Conservation (phyloP, 2,888 invertebrate species). For the Stenodera caucasica region DNA sequence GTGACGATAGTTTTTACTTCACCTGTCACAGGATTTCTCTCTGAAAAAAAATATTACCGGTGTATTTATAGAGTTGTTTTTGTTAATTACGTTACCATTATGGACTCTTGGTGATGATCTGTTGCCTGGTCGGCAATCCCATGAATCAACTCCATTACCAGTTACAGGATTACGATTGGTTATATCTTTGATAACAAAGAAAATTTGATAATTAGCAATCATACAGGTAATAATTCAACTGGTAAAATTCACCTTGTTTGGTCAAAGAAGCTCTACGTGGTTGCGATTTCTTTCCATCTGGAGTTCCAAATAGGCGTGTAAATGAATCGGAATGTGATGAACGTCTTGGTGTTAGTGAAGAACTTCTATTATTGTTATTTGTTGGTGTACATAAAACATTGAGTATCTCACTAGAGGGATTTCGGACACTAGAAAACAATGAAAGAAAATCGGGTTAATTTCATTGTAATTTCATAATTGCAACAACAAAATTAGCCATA, state of each 20-base stretch:
- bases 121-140: conserved; percentile 47
- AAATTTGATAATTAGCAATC: background rate
- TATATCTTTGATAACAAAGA: conserved; percentile 43
- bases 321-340: conserved; percentile 52
- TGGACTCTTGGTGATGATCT: conserved; percentile 47
- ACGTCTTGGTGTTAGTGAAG: conserved; percentile 44
- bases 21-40: conserved; percentile 55
- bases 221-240: background rate
- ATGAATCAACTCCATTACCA: conserved; percentile 54
- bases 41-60: conserved; percentile 40
- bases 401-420: conserved; percentile 54
- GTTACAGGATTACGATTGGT: conserved; percentile 54
- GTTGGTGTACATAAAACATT: conserved; percentile 50
- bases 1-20: conserved; percentile 50
- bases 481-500: background rate
- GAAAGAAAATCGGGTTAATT: conserved; percentile 22
- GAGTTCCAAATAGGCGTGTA: conserved; percentile 51
- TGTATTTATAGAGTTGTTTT: too few relatives aligned
- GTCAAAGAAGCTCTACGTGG: conserved; percentile 51
- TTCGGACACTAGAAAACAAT: conserved; percentile 53
- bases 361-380: conserved; percentile 28
- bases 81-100: conserved; percentile 49
- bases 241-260: conserved; percentile 48
- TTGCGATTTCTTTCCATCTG: conserved; percentile 43
- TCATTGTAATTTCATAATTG: background rate